Percentiles rank a stretch among this genome's conserved stretches.
These are phyloP conservation scores for Galerucella pusilla DNA, from an alignment of 2,888 invertebrate genomes.

Conservation along the genomic window DNA sequence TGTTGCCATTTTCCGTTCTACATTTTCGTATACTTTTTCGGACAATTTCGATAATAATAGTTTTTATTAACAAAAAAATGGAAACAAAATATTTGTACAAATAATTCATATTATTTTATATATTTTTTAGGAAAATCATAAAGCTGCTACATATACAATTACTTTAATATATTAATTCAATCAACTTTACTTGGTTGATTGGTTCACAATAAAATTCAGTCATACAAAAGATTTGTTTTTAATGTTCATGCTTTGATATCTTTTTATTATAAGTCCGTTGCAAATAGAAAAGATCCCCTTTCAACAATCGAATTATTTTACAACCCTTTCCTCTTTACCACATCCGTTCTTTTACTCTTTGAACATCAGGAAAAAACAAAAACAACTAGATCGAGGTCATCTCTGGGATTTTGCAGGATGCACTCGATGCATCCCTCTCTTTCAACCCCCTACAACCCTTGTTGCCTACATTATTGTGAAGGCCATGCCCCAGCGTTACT, in stretches of 20 bases:
- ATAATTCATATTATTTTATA: no score
- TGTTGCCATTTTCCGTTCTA: no score
- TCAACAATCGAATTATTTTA: neutral
- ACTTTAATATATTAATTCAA: no score
- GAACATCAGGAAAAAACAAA: slow-evolving; percentile 23
- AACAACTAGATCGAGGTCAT: slow-evolving; percentile 27
- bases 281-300: neutral
- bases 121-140: no score
- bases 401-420: slow-evolving; percentile 28
- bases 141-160: no score
- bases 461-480: slow-evolving; percentile 11
- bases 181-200: no score
- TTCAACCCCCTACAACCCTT: slow-evolving; percentile 2
- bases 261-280: neutral
- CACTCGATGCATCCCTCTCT: slow-evolving; percentile 25
- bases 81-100: no score
- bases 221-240: no score
- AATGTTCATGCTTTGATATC: neutral
- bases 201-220: no score
- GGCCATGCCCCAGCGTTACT: slow-evolving; percentile 18
- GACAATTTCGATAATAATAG: no score
- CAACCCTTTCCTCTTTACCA: neutral
- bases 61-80: no score
- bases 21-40: no score
- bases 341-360: neutral